phyloP scores from a whole-genome alignment of 2,888 invertebrate genomes.

The Taenaris catops region DNA sequence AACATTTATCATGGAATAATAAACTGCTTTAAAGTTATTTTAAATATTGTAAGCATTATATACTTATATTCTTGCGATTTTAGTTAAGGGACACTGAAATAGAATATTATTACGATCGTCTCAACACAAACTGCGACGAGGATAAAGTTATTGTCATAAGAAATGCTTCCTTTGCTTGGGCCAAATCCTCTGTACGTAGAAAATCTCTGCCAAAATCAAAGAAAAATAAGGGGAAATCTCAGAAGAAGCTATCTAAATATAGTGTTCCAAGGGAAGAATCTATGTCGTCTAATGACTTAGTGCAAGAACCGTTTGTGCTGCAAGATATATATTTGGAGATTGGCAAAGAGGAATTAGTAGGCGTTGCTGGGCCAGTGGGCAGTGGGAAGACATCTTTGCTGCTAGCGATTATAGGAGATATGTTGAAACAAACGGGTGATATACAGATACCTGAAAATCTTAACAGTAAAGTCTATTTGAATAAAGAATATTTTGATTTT shows the following conservation, averaged over 20 bases:
- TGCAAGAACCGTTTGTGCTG: conserved; percentile 48
- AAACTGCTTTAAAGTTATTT: too few relatives aligned
- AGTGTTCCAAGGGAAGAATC: conserved; percentile 49
- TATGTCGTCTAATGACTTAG: conserved; percentile 41
- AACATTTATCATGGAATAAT: too few relatives aligned
- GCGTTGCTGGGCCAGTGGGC: conserved; percentile 93
- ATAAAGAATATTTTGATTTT: too few relatives aligned
- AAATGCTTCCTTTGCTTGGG: conserved; percentile 82
- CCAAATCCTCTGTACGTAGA: conserved; percentile 49
- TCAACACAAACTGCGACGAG: conserved; percentile 66
- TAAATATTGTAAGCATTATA: too few relatives aligned
- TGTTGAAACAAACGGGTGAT: conserved; percentile 84
- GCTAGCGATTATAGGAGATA: conserved; percentile 91
- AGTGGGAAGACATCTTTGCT: conserved; percentile 95
- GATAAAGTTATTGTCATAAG: conserved; percentile 80
- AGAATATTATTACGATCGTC: conserved; percentile 80
- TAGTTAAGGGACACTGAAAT: conserved; percentile 83
- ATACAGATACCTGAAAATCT: conserved; percentile 85
- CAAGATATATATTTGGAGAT: conserved; percentile 53
- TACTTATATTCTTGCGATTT: too few relatives aligned
- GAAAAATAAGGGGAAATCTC: conserved; percentile 74
- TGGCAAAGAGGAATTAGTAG: conserved; percentile 87
- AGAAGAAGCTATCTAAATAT: conserved; percentile 46
- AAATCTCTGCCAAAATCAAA: conserved; percentile 43
- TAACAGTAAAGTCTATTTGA: too few relatives aligned